A percentile compares a stretch with the other conserved stretches of the same genome.
These are phyloP conservation scores for Tychaedon coryphoeus DNA, from an alignment of 2,113 vertebrate genomes.

Conservation along the genomic window DNA sequence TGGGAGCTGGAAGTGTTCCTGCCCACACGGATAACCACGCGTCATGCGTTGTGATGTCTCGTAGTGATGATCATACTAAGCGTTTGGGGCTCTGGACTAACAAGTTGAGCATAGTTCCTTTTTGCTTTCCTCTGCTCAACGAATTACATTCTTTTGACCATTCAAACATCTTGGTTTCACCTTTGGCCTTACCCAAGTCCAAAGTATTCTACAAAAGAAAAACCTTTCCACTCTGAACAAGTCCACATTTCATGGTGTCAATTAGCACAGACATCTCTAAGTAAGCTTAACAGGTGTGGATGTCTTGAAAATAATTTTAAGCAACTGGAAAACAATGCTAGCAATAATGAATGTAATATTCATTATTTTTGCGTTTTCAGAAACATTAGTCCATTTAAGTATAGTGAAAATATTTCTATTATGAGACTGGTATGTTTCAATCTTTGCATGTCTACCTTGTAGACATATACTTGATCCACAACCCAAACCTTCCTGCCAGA, in stretches of 20 bases:
- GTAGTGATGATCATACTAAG: fast-evolving
- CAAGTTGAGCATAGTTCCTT: background rate
- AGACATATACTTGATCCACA: background rate
- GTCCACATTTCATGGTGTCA: background rate
- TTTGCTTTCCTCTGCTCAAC: background rate
- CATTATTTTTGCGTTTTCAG: background rate
- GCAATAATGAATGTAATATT: background rate
- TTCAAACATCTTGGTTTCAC: background rate
- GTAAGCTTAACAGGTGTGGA: background rate
- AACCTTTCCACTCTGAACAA: background rate
- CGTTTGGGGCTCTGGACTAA: background rate
- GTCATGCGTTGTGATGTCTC: fast-evolving
- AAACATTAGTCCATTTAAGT: background rate
- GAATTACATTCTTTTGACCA: background rate
- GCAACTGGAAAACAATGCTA: background rate
- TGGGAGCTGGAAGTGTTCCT: background rate
- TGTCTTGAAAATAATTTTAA: background rate
- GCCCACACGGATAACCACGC: fast-evolving
- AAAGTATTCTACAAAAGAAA: background rate
- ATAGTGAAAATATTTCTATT: background rate
- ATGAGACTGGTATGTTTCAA: background rate
- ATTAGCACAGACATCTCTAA: background rate
- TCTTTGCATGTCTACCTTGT: fast-evolving
- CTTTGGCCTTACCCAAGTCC: background rate
- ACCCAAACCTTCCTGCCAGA: background rate